Conservation (phyloP, 2,888 invertebrate genomes). For the Euproctis similis region DNA sequence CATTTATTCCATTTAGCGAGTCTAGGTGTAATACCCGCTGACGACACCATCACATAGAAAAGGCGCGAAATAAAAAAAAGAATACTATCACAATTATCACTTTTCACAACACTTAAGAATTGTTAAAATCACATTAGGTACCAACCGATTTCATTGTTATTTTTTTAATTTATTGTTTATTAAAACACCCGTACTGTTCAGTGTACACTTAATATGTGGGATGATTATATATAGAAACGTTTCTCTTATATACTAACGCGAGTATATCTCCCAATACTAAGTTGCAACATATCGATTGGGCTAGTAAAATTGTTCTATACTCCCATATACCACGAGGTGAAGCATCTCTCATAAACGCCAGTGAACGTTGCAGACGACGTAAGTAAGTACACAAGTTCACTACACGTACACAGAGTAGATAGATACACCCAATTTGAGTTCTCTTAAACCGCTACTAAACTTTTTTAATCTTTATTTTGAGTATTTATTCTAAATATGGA, state of each 20-base stretch:
- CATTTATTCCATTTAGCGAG: no score
- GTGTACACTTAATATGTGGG: conserved; percentile 51
- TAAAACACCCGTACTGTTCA: conserved; percentile 45
- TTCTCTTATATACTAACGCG: conserved; percentile 61
- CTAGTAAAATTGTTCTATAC: conserved; percentile 37
- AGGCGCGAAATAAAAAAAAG: no score
- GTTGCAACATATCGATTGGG: conserved; percentile 53
- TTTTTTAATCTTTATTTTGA: no score
- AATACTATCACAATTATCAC: conserved; percentile 33
- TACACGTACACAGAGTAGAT: no score
- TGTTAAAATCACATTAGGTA: conserved; percentile 31
- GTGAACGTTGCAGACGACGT: conserved; percentile 19
- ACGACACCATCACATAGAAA: no score
- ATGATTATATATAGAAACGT: conserved; percentile 57
- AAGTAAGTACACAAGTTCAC: conserved; percentile 10
- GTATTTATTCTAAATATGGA: no score
- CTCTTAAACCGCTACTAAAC: no score
- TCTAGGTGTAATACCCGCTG: no score
- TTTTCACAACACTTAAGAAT: conserved; percentile 27
- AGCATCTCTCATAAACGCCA: conserved; percentile 27
- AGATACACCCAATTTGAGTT: no score
- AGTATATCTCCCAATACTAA: conserved; percentile 60
- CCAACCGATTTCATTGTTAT: conserved; percentile 68
- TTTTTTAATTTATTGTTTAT: no score
- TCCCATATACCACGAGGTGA: conserved; percentile 38